phyloP scores from a whole-genome alignment of 2,888 invertebrate genomes.

The Polymixis lichenea region DNA sequence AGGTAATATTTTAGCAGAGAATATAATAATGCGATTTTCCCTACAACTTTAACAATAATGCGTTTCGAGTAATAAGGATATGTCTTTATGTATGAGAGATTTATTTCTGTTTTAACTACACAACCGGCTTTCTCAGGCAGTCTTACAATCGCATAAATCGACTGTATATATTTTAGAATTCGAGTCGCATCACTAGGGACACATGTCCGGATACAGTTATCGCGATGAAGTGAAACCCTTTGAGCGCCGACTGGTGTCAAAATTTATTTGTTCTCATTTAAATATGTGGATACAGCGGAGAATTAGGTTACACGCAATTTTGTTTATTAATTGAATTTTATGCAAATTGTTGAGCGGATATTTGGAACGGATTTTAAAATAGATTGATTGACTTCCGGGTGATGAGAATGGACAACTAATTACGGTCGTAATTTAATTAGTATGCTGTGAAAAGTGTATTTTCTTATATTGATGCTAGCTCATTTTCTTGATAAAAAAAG shows the following conservation, averaged over 20 bases:
- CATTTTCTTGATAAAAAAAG: not conserved
- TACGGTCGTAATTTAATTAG: not conserved
- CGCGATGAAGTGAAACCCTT: conserved; percentile 58
- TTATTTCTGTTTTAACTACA: not conserved
- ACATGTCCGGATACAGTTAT: conserved; percentile 44
- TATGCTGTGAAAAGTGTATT: not conserved
- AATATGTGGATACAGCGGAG: conserved; percentile 43
- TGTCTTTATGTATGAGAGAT: not conserved
- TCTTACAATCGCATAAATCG: conserved; percentile 25
- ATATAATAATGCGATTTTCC: not conserved
- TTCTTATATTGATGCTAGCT: not conserved
- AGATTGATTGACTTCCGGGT: conserved; percentile 30
- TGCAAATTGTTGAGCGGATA: conserved; percentile 38
- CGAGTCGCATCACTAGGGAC: conserved; percentile 44
- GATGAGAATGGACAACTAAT: not conserved
- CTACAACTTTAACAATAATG: not conserved
- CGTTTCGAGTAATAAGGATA: not conserved
- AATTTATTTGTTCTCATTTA: conserved; percentile 66
- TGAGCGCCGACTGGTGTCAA: conserved; percentile 52
- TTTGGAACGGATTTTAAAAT: conserved; percentile 8
- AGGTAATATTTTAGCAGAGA: not conserved
- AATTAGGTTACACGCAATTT: conserved; percentile 54
- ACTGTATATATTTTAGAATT: conserved; percentile 1
- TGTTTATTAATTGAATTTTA: conserved; percentile 61
- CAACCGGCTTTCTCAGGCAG: not conserved